These are phyloP conservation scores for Parauchenoglanis ngamensis DNA, from an alignment of 2,797 vertebrate species.

Conservation along the genomic window DNA sequence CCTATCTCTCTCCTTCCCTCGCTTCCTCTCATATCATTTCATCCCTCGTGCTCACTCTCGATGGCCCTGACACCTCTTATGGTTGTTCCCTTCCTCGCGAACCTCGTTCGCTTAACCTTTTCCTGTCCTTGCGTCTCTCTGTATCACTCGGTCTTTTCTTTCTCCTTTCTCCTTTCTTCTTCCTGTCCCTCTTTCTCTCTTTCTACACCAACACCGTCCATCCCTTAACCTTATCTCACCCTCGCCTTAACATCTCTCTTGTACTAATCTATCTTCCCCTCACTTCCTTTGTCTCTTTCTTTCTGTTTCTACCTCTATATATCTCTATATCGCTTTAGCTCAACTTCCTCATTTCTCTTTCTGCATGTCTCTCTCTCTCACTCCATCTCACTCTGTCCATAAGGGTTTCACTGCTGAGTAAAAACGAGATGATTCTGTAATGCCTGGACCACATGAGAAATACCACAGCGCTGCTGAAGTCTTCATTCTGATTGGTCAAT, in stretches of 20 bases:
- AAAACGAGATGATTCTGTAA: background rate
- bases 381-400: background rate
- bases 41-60: constrained; percentile 23
- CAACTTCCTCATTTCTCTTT: background rate
- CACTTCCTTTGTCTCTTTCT: background rate
- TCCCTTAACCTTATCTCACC: background rate
- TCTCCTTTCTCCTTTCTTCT: background rate
- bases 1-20: constrained; percentile 59
- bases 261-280: background rate
- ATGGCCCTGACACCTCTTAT: constrained; percentile 4
- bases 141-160: background rate
- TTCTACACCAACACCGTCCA: background rate
- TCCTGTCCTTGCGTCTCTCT: background rate
- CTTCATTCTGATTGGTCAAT: background rate
- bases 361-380: background rate
- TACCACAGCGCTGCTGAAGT: background rate
- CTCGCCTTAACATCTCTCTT: background rate
- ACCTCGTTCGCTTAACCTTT: constrained; percentile 2
- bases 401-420: background rate
- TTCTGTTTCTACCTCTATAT: too few species aligned
- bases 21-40: constrained; percentile 27
- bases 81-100: constrained; percentile 17
- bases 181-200: background rate
- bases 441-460: too few species aligned
- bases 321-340: background rate